Evolutionary conservation across 2,113 vertebrate genomes (phyloP), one percentile per base, ranked within the genome.

Genomic region (Stigmatopora nigra): DNA sequence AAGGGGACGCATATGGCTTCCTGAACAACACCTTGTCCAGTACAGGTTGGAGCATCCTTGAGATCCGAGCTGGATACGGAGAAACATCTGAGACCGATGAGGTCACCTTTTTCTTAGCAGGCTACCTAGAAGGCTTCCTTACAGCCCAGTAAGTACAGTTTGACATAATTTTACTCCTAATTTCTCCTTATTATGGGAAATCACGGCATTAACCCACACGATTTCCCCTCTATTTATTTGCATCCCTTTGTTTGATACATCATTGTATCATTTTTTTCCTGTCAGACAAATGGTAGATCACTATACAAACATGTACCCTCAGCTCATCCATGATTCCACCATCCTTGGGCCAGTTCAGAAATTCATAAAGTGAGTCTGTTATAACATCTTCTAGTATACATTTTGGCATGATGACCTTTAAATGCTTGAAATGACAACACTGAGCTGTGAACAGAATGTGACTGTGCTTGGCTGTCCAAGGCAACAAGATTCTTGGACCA

Each of bases 81-180:
- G 1, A 75, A 0, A 88, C 85, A 3, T 62, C 72, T 0, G 76
- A 93, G 80, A 70, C 81, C 1, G 92, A 96, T 55, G 89, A 93
- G 36, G 10, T 92, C 73, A 88, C 88, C 69, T 94, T 93, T 90
- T 97, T 91, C 79, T 82, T 90, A 49, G 94, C 94, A 0, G 94
- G 95, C 31, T 94, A 90, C 80, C 84, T 97, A 22, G 94, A 97
- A 79, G 94, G 94, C 0, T 95, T 93, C 82, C 93, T 97, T 62
- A 94, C 93, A 0, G 93, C 93, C 22, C 84, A 78, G 94, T 97
- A 89, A 92, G 93, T 90, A 17, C 55, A 25, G 13, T 13, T 9
- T 55, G 48, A 7, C 46, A n/a, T 25, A 6, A 0, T 13, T 56
- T 19, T 63, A 3, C 38, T 19, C 0, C 5, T 19, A 7, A 19